Evolutionary conservation across 2,797 vertebrate genomes (phyloP).

Genomic region (Pipistrellus nathusii): DNA sequence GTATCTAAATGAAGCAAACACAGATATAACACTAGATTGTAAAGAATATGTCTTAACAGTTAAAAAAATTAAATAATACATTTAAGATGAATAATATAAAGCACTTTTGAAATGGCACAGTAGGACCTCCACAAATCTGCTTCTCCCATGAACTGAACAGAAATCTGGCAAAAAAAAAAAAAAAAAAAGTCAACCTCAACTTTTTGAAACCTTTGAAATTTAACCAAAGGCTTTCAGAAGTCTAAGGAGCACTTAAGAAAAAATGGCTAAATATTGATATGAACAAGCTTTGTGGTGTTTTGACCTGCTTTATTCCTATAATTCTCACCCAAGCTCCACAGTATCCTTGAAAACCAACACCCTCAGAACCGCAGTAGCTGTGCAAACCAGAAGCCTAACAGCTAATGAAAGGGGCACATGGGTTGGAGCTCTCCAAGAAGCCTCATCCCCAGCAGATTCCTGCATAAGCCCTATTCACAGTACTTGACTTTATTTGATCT

Average conservation of each 20-base stretch:
- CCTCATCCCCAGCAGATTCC: neutral
- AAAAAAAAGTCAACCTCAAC: neutral
- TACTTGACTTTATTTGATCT: slow-evolving; percentile 2
- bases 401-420: neutral
- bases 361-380: neutral
- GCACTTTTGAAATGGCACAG: neutral
- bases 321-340: neutral
- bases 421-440: neutral
- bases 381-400: neutral
- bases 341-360: neutral
- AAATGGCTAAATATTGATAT: neutral
- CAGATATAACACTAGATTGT: neutral
- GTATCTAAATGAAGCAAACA: neutral
- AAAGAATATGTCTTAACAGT: neutral
- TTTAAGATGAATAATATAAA: slow-evolving; percentile 6
- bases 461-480: neutral
- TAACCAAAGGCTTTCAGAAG: neutral
- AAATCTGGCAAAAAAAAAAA: slow-evolving; percentile 8
- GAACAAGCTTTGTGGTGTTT: neutral
- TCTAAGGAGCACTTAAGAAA: neutral
- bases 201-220: neutral
- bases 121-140: neutral
- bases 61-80: slow-evolving; percentile 20
- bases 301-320: neutral
- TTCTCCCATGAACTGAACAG: neutral